phyloP scores from a whole-genome alignment of 1,140 invertebrate genomes.

The Piezodorus guildinii region DNA sequence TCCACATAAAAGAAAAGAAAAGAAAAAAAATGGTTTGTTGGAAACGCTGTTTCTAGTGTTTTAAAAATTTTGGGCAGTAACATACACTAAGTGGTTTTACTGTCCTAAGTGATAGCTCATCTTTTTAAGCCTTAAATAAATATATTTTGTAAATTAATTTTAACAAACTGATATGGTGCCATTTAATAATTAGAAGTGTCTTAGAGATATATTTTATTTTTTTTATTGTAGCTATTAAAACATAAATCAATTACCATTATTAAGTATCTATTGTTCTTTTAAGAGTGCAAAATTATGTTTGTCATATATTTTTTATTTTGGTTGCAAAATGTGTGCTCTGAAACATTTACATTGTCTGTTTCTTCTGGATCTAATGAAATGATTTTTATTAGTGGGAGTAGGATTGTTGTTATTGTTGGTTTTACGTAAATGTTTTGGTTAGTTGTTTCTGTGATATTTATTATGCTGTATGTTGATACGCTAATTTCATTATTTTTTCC shows the following conservation, averaged over 20 bases:
- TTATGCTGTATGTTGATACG: conserved; percentile 5
- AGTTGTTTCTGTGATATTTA: conserved; percentile 15
- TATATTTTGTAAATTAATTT: background rate
- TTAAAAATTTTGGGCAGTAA: background rate
- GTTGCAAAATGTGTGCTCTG: background rate
- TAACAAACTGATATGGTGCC: background rate
- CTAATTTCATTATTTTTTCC: background rate
- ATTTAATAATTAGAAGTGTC: conserved; percentile 8
- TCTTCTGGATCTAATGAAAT: background rate
- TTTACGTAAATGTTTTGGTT: conserved; percentile 9
- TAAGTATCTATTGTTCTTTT: background rate
- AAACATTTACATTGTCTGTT: background rate
- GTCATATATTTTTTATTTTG: background rate
- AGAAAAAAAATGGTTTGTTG: background rate
- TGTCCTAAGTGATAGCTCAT: conserved; percentile 11
- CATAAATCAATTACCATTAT: background rate
- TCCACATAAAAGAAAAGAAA: background rate
- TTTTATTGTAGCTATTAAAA: background rate
- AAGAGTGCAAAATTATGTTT: background rate
- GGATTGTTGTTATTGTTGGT: background rate
- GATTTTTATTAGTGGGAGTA: background rate
- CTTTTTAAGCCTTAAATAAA: conserved; percentile 5
- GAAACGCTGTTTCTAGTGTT: background rate
- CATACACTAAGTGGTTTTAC: background rate
- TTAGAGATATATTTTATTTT: conserved; percentile 13